Evolutionary conservation across 2,888 invertebrate genomes (phyloP), one percentile per base, ranked within the genome.

Genomic region (Morpho achilles): DNA sequence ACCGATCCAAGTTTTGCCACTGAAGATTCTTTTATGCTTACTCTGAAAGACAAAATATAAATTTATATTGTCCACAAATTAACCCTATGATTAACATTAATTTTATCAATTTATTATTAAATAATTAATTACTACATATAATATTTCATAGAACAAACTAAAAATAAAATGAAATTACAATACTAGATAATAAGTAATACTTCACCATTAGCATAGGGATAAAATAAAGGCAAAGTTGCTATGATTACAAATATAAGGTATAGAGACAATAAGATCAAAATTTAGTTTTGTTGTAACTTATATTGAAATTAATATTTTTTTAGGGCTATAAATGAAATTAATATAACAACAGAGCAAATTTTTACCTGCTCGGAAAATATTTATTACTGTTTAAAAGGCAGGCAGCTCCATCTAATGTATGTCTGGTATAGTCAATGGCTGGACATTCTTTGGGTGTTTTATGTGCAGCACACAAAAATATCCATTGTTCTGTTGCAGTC

Each of bases 401-500:
- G 66, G 99, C 99, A 66, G 99, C 99, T 42, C 99, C 99, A 88
- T 99, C 99, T 64, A 99, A 91, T 48, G 99, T 99, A 81, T 99
- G 99, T 70, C 99, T 93, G 2, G 99, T 99, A 77, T 99, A 99
- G 87, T 99, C 99, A 81, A 99, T 99, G 56, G 99, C 99, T 59
- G 99, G 98, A 86, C 99, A 99, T 93, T 99, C 99, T 87, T 99
- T 99, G 46, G 99, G 99, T 64, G 99, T 99, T 92, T 99, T 99
- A 84, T 99, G 99, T 47, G 99, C 99, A 60, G 99, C 99, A 92
- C 99, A 99, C 56, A 99, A 91, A 86, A 99, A 99, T 85, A 99
- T 99, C 99, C 99, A 99, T 79, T 99, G 99, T 86, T 99, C 99
- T 40, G 99, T 99, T 41, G 99, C 99, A 49, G 99, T 99, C 99